phyloP scores from a whole-genome alignment of 2,888 invertebrate genomes.

The Acanthosepion pharaonis region DNA sequence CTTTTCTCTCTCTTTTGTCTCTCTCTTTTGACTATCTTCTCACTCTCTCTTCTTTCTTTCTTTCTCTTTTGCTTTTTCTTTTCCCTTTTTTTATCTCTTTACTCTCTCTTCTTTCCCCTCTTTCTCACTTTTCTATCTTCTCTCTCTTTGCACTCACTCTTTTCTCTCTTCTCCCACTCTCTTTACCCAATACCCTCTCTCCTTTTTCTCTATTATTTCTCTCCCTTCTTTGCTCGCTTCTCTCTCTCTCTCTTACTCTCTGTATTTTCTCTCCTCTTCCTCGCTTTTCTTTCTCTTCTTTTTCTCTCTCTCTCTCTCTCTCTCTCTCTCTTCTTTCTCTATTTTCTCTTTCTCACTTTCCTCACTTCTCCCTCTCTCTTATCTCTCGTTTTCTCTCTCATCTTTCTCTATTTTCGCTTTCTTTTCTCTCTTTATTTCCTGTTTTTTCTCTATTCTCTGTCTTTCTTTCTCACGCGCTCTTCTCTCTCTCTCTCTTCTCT shows the following conservation, averaged over 20 bases:
- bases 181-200: neutral
- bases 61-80: too few species aligned
- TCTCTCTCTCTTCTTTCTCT: neutral
- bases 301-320: neutral
- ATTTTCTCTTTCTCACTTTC: neutral
- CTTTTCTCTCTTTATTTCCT: neutral
- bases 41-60: too few species aligned
- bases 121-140: neutral
- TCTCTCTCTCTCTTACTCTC: too few species aligned
- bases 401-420: neutral
- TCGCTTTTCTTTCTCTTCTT: neutral
- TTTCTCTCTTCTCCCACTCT: neutral
- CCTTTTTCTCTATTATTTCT: neutral
- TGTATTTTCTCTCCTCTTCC: neutral
- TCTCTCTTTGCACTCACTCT: neutral
- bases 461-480: neutral
- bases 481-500: too few species aligned
- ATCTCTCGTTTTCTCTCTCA: neutral
- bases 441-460: neutral
- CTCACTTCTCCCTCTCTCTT: neutral
- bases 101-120: neutral
- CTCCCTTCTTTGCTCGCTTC: neutral
- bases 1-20: too few species aligned
- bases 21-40: too few species aligned
- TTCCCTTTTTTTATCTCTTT: neutral